Evolutionary conservation across 2,797 vertebrate species (phyloP), one percentile per base, ranked within the genome.

Genomic region (Myotis myotis): DNA sequence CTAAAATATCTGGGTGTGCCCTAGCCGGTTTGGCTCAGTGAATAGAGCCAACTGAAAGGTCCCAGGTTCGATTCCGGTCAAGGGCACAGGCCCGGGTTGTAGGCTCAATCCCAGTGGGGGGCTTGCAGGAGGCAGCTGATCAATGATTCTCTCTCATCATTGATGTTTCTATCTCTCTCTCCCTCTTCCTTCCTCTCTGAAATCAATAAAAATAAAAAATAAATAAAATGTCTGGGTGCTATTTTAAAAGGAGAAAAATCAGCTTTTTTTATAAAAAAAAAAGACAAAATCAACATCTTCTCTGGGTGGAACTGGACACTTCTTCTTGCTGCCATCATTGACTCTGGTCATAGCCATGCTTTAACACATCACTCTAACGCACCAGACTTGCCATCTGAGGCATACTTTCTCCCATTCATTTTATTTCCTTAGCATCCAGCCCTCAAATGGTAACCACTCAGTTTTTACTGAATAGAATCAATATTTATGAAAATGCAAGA

Each of bases 201-300:
- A n/a, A 64, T 64, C 30, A 64, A 64, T 64, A 64, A 64, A 16
- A n/a, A n/a, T 64, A 64, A n/a, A n/a, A 64, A 64, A 62, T 16
- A 60, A 60, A 60, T 17, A 64, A 64, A 64, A 64, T 62, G 2
- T 13, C 10, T 60, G 57, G 60, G 12, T 62, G 28, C 12, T 62
- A 62, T 62, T 62, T 62, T 62, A 30, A 62, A 62, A 62, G 25
- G 60, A 62, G 28, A 62, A 62, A 62, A 72, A 41, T 49, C 49
- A 76, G 22, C 71, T 78, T 70, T 92, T 83, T 55, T 66, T n/a
- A n/a, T n/a, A n/a, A 64, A 93, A 51, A 38, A 60, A 93, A 74
- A 93, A 55, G 47, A 44, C 38, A 88, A 82, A 93, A 93, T 64
- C 55, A 66, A 47, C 16, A 64, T 75, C 57, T 64, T 82, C 25